Evolutionary conservation across 37 sponge, comb jelly and placozoan species (phyloP), one percentile per base, ranked within the genome.

Genomic region (Petrosia ficiformis): DNA sequence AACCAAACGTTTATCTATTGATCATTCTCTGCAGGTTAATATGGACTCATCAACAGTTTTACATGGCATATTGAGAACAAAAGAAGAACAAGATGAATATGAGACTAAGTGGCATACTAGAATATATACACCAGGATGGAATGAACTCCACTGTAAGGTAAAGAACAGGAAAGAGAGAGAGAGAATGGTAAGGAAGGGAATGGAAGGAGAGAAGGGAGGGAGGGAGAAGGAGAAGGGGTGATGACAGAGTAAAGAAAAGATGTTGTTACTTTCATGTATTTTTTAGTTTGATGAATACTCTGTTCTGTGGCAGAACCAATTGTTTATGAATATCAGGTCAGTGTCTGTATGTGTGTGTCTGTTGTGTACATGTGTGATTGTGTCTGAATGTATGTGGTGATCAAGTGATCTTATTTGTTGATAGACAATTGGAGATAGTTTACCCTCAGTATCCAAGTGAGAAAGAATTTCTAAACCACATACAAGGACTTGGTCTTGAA

Each of bases 361-460:
- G n/a, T n/a, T n/a, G n/a, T 3, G 3, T 10, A 10, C 10, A 10
- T 30, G n/a, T 3, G 24, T n/a, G 19, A 33, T 3, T 33, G n/a
- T 3, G 68, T 67, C 1, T 31, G 3, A 59, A 6, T n/a, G n/a
- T n/a, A 43, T 21, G 4, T 34, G 3, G 2, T 11, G 54, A 10
- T 19, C 54, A 48, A 19, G 54, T 48, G 10, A 10, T 48, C 10
- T 16, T 19, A 16, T 16, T 48, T 48, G 16, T 16, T 19, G 44
- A 10, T 70, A 94, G 94, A 29, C 39, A 30, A 16, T 67, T 94
- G 34, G 66, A 77, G 39, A 2, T 42, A 0, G 40, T 39, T 36
- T 94, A 90, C 66, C 94, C 94, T 32, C 66, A 72, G 33, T 79
- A 67, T 24, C 81, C 87, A 31, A 64, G 80, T 36, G 91, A 89